phyloP scores from a whole-genome alignment of 2,888 invertebrate species.

The Callimorpha dominula region DNA sequence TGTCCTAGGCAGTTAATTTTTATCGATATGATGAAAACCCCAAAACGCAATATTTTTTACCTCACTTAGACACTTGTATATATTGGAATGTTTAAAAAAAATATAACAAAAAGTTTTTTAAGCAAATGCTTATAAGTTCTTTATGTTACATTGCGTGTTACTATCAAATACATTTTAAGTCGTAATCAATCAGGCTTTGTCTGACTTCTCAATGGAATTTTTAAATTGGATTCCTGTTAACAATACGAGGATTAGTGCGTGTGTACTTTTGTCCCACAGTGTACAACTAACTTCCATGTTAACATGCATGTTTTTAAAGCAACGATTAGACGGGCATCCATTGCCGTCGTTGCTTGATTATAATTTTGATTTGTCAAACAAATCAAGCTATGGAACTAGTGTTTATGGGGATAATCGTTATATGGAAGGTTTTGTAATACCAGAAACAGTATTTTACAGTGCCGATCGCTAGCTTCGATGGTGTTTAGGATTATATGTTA shows the following conservation, averaged over 20 bases:
- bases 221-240: slow-evolving; percentile 84
- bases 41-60: too few relatives aligned
- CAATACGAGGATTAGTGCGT: slow-evolving; percentile 81
- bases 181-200: slow-evolving; percentile 84
- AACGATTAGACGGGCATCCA: slow-evolving; percentile 37
- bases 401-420: slow-evolving; percentile 23
- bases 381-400: slow-evolving; percentile 52
- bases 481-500: slow-evolving; percentile 75
- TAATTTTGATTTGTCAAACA: slow-evolving; percentile 11
- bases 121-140: slow-evolving; percentile 45
- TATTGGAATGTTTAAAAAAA: slow-evolving; percentile 9
- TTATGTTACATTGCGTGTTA: slow-evolving; percentile 57
- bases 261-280: slow-evolving; percentile 71
- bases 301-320: slow-evolving; percentile 28
- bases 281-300: slow-evolving; percentile 52
- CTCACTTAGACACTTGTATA: too few relatives aligned
- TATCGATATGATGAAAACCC: too few relatives aligned
- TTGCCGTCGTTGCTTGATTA: slow-evolving; percentile 26
- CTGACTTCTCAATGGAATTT: slow-evolving; percentile 77
- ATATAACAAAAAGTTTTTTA: slow-evolving; percentile 48
- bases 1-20: too few relatives aligned
- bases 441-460: slow-evolving; percentile 66
- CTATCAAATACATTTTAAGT: slow-evolving; percentile 70
- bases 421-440: slow-evolving; percentile 40
- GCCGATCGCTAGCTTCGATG: slow-evolving; percentile 69